phyloP scores from a whole-genome alignment of 2,888 invertebrate genomes.

The Seira ritae region DNA sequence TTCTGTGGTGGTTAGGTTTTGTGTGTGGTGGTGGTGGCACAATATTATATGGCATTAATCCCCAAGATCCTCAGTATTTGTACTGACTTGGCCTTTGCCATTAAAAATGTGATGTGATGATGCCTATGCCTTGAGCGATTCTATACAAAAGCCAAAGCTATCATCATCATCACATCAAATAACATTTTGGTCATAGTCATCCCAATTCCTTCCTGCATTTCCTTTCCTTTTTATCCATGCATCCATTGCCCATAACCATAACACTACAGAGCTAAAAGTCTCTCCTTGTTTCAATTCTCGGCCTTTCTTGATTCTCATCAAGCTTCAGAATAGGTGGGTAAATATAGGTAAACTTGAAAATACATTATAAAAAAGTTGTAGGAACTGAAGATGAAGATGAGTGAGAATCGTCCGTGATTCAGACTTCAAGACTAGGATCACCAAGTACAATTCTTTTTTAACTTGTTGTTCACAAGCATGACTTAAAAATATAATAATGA shows the following conservation, averaged over 20 bases:
- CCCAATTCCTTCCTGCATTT: not conserved
- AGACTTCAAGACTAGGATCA: not conserved
- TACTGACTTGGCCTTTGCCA: conserved; percentile 55
- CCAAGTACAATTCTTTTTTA: not conserved
- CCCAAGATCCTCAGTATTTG: not conserved
- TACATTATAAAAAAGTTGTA: too few relatives aligned
- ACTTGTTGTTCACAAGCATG: conserved; percentile 17
- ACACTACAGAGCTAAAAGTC: not conserved
- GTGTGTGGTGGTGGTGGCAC: not conserved
- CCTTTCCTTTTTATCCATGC: conserved; percentile 10
- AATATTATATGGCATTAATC: not conserved
- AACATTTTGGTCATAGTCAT: conserved; percentile 19
- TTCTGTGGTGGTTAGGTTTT: not conserved
- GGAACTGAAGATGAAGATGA: not conserved
- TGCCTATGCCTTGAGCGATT: conserved; percentile 54
- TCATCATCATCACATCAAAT: conserved; percentile 24
- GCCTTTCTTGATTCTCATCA: not conserved
- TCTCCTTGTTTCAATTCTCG: not conserved
- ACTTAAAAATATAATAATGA: conserved; percentile 20
- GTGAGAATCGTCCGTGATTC: conserved; percentile 13
- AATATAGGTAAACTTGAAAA: conserved; percentile 15
- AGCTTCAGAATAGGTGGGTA: not conserved
- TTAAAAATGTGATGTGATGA: conserved; percentile 43
- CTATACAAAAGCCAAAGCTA: conserved; percentile 15
- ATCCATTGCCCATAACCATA: not conserved